Evolutionary conservation across 2,797 vertebrate genomes (phyloP).

Genomic region (Sarcoramphus papa): DNA sequence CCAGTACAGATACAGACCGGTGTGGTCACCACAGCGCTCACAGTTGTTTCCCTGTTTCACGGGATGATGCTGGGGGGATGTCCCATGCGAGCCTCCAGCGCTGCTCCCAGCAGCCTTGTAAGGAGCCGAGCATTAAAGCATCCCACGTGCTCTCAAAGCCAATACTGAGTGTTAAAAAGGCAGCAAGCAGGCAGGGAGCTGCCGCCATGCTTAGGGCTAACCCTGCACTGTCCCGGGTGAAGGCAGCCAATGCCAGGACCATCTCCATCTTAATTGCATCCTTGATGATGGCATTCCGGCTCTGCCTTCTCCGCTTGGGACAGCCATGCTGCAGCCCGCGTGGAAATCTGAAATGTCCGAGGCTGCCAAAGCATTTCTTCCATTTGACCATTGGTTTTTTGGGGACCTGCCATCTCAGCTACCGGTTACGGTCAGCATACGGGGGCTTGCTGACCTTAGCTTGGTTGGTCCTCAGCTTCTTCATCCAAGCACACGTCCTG

Average conservation of each 20-base stretch:
- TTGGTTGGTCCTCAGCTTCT: not conserved
- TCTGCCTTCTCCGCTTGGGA: not conserved
- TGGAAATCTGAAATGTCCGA: not conserved
- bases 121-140: not conserved
- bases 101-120: not conserved
- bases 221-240: not conserved
- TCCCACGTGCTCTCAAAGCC: not conserved
- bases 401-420: not conserved
- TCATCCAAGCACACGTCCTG: accelerated
- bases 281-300: not conserved
- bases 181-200: not conserved
- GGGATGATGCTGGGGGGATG: not conserved
- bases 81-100: not conserved
- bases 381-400: not conserved
- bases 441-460: not conserved
- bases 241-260: not conserved
- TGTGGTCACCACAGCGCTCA: accelerated
- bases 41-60: not conserved
- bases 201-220: not conserved
- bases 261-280: not conserved
- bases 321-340: not conserved
- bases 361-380: not conserved
- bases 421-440: accelerated
- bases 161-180: not conserved
- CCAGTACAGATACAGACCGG: accelerated